Evolutionary conservation across 1,140 invertebrate genomes (phyloP), one percentile per base, ranked within the genome.

Genomic region (Drosophila lowei): DNA sequence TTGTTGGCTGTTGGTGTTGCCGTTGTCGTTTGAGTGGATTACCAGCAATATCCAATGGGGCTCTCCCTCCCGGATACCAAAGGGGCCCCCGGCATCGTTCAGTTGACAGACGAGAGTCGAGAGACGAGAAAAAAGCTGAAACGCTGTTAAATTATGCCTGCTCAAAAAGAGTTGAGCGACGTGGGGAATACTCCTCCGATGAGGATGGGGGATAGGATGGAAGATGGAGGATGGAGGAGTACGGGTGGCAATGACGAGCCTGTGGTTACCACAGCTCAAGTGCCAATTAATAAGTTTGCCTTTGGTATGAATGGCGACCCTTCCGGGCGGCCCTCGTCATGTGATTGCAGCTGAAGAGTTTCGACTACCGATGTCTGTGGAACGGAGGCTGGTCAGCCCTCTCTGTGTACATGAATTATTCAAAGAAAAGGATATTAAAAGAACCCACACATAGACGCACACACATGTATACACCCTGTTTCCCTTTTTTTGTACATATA

Each of bases 371-470:
- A 59, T 42, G 65, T 30, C 44, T 34, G 60, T 38, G 3, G 34
- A 11, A 38, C 34, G 34, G 15, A 41, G 13, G 53, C 53, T 80
- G 80, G 80, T 77, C 80, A 84, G 81, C 57, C 43, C 38, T 57
- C 53, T 59, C 25, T 71, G 53, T 77, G 58, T 77, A 70, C 59
- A 85, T 85, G 73, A 85, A 85, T 85, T 77, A 85, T 85, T 86
- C 83, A 85, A 85, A 85, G 81, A 85, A 86, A 88, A 75, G 73
- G 70, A 85, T 86, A 85, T 85, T 85, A 85, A 85, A 85, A 81
- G 78, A 77, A 85, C 79, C 80, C 79, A 84, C 59, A 83, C 53
- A 75, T 44, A 30, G 55, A 23, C 11, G 54, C 8, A 34, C 34
- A 46, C 54, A 41, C 44, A 71, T 50, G 55, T 42, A 61, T 46